Evolutionary conservation across 2,888 invertebrate genomes (phyloP), one percentile per base, ranked within the genome.

Genomic region (Cetonia aurata): DNA sequence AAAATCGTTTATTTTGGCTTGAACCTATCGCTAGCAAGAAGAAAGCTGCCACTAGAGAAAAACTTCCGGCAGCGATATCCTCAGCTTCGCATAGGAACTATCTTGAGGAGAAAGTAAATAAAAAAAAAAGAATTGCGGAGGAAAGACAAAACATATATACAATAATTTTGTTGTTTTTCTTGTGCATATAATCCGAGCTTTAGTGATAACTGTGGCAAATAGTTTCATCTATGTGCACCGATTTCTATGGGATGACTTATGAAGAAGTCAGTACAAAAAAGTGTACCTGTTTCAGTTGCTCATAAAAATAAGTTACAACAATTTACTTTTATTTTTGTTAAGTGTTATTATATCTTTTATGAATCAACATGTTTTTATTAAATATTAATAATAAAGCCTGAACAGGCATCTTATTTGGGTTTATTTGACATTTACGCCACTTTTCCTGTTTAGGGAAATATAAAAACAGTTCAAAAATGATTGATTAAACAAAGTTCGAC

Each of bases 1-100:
- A 50, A 50, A 50, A 50, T 50, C 48, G 13, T 50, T 15, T 50
- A 50, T 50, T 50, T 50, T 50, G 48, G 48, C 48, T 13, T 50
- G 48, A 12, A 50, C 48, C 48, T 50, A 50, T 50, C 1, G 15
- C 13, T 50, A 15, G 48, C 48, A 50, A 50, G 15, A 50, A 50
- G 48, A 50, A 50, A 15, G 6, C 9, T 50, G 48, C 48, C 15
- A 50, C 6, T 50, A 50, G 6, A 50, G 48, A 50, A 50, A 12
- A 50, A 50, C 15, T 50, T 50, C 48, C 48, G 13, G 15, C 48
- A 13, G 13, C 48, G 15, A 50, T 50, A 50, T 9, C 48, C 1
- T 50, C 48, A 50, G 48, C 15, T 50, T 50, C 48, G 48, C 13
- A 13, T 50, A 50, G 48, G 13, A 50, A 50, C 48, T 50, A 50